Base-by-base conservation (phyloP, 2,113 vertebrate genomes). In the Cyanoramphus novaezelandiae region DNA sequence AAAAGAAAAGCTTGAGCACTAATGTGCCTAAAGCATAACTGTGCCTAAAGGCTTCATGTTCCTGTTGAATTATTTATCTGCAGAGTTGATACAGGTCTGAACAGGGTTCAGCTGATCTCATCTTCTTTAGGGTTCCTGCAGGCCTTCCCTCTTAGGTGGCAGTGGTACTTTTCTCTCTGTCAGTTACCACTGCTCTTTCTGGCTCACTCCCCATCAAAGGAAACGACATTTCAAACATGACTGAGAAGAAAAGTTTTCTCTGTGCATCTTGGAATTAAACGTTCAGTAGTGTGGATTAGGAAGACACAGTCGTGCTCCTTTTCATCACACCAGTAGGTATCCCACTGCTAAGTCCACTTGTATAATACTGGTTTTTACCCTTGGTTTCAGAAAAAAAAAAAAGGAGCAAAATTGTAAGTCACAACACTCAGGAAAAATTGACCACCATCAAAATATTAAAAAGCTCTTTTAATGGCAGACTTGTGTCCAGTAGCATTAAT, bases 191-290 rank as follows among this genome's bases (percentile, higher is more conserved):
- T n/a, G 53, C 27, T 49, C 52, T 35, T 79, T 83, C 41, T 94
- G 47, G 11, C 37, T 79, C 10, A 0, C 10, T 55, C 13, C 17
- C 10, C 2, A 0, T 43, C 39, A 63, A 33, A 81, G 39, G 7
- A 90, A 74, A 77, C 4, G 11, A 0, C 1, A 1, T 41, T n/a
- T 57, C 50, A 87, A 68, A 90, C 0, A 0, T 0, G 1, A n/a
- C 1, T 50, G 76, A 20, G 13, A 44, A 37, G 24, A 55, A 11
- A 93, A 60, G 2, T 2, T 37, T 39, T 76, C 46, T 92, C 50
- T 43, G 37, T 16, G 20, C 5, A 9, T 43, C 15, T n/a, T 60
- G 35, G 41, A 87, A 67, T 69, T 31, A 57, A 57, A 59, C 28
- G 18, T 75, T 59, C 33, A 35, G 33, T 24, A 76, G 17, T 1